A percentile compares a stretch with the other conserved stretches of the same genome.
Conservation (phyloP, 2,113 vertebrate species). For the Elephas maximus region DNA sequence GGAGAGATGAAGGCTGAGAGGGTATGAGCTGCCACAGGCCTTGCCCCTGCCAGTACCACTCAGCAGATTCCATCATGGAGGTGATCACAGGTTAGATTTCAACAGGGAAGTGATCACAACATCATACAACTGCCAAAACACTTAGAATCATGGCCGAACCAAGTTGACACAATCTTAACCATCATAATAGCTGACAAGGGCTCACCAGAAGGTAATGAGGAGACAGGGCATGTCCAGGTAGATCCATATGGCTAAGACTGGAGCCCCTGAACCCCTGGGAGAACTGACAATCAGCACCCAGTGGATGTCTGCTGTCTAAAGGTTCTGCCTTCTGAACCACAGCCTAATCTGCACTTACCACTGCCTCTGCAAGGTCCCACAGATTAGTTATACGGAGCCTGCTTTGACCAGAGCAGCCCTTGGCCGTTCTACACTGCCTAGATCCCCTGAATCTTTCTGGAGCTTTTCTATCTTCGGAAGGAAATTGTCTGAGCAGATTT, state of each 20-base stretch:
- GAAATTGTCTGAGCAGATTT: slow-evolving; percentile 64
- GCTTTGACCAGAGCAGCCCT: not conserved
- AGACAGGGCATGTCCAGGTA: not conserved
- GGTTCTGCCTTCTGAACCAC: not conserved
- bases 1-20: no score
- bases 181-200: not conserved
- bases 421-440: not conserved
- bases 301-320: not conserved
- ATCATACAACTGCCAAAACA: no score
- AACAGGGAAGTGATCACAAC: no score
- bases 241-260: not conserved
- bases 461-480: slow-evolving; percentile 55
- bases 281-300: not conserved
- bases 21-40: no score
- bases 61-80: no score
- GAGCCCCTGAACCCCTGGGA: not conserved
- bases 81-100: no score
- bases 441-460: slow-evolving; percentile 52
- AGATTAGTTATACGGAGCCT: not conserved
- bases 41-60: no score
- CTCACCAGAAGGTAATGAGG: not conserved
- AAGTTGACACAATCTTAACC: no score
- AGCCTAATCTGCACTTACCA: not conserved
- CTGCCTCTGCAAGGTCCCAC: not conserved
- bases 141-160: no score